Base-by-base conservation (phyloP, 1,140 invertebrate species). In the Bombus waltoni region DNA sequence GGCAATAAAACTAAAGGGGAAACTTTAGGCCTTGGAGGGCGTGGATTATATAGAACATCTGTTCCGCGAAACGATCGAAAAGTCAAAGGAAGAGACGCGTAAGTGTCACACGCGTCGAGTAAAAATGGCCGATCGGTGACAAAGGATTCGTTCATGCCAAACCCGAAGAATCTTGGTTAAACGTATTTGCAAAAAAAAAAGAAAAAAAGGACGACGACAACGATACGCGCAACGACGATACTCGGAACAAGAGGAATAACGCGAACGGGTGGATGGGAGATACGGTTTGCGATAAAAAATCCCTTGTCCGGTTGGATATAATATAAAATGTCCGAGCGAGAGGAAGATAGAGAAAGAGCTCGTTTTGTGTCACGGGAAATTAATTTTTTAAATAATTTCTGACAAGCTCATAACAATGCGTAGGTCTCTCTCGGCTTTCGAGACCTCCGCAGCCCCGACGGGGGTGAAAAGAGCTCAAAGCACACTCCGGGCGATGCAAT, bases 351-450 rank as follows among this genome's bases (percentile, higher is more conserved):
- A 13, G 40, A 57, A 53, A 71, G 76, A 59, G 75, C 66, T 57
- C 53, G 75, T 57, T 62, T 62, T 28, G 28, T 70, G 66, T 78
- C 47, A 28, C 66, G 77, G 68, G 32, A 71, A 79, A 79, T 79
- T 85, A 85, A 85, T 85, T 80, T 85, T 80, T 85, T 85, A 85
- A 85, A 85, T 80, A 85, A 85, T 85, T 85, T 80, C 83, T 85
- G 83, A 85, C 83, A 85, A 80, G 57, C 83, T 73, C 76, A 73
- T 85, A 80, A 85, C 77, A 85, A 72, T 73, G 57, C 57, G 53
- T 32, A 40, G 74, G 62, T 35, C 44, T 47, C 32, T 74, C n/a
- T 42, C 53, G 57, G 53, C 38, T 44, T 68, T 66, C 44, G 22
- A 32, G 47, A 44, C 44, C 65, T 70, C 35, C 32, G 59, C 65